Evolutionary conservation across 2,113 vertebrate genomes (phyloP), one percentile per base, ranked within the genome.

Genomic region (Neoarius graeffei): DNA sequence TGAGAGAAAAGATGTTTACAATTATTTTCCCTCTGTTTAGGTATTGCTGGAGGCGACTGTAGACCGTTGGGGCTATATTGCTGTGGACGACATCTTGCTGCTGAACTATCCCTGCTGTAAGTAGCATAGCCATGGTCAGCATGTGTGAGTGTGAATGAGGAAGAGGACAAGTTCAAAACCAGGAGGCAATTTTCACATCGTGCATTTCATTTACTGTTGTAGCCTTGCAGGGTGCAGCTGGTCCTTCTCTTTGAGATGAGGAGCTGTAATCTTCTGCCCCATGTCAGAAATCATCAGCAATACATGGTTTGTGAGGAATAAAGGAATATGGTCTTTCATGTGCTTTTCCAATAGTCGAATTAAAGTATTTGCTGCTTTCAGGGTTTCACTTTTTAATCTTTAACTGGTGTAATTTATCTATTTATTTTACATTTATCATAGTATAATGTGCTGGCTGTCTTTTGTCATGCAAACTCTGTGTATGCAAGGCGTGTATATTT

Each of bases 21-120:
- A 14, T 52, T 56, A 64, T 60, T 77, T 52, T 91, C 48, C 77
- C 27, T 88, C 77, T 20, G 60, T 74, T 90, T 93, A 99, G 98
- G 97, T 99, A 59, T 95, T 99, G 90, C 97, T 99, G 48, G 98
- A 99, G 94, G 97, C 97, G 0, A 96, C 97, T 15, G 94, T 99
- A 1, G 97, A 98, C 86, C 95, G 88, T 11, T 95, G 94, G 83
- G 98, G 98, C 56, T 99, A 98, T 93, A 95, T 99, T 25, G 98
- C 97, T 84, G 91, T 99, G 87, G 98, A 99, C 92, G 97, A 99
- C 94, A 97, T 99, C 91, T 92, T 99, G 94, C 95, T 99, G 77
- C 94, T 99, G 92, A 99, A 98, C 93, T 99, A 99, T 86, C 98
- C 98, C 0, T 99, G 98, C 90, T 97, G 98, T 99, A 96, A 99